Percentiles rank a stretch among this genome's conserved stretches.
These are phyloP conservation scores for Melanotaenia pygmaea DNA, from an alignment of 2,797 vertebrate species.

Conservation along the genomic window DNA sequence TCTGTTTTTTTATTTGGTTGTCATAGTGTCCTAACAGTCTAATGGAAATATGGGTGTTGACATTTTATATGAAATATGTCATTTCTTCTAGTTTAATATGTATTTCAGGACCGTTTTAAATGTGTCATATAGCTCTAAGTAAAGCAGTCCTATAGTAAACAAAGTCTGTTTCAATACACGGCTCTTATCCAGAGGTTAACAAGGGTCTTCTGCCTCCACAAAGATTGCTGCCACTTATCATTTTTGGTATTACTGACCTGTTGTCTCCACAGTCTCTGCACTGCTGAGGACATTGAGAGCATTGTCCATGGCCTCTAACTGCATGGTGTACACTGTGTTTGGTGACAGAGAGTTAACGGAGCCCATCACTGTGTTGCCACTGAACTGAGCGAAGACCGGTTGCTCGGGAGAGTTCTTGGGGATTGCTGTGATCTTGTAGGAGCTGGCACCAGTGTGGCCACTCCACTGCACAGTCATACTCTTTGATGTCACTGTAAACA, in stretches of 20 bases:
- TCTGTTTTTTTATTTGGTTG: background rate
- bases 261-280: slow-evolving; percentile 71
- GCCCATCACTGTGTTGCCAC: slow-evolving; percentile 79
- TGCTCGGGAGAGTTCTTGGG: slow-evolving; percentile 70
- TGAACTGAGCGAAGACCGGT: slow-evolving; percentile 76
- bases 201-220: background rate
- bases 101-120: background rate
- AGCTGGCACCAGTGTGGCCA: slow-evolving; percentile 72
- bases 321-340: slow-evolving; percentile 80
- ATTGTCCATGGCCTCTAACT: slow-evolving; percentile 84
- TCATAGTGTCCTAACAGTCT: background rate
- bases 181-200: background rate
- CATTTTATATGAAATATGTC: too few relatives aligned
- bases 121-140: background rate
- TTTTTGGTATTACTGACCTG: slow-evolving; percentile 70
- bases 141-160: background rate
- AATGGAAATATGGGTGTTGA: background rate
- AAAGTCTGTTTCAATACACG: background rate
- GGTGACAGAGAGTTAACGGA: slow-evolving; percentile 82
- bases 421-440: slow-evolving; percentile 84
- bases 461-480: slow-evolving; percentile 83
- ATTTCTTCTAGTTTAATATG: background rate
- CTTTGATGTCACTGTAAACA: slow-evolving; percentile 85
- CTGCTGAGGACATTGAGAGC: slow-evolving; percentile 74
- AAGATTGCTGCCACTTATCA: background rate